These are phyloP conservation scores for Isurus oxyrinchus DNA, from an alignment of 2,113 vertebrate genomes.

Conservation along the genomic window DNA sequence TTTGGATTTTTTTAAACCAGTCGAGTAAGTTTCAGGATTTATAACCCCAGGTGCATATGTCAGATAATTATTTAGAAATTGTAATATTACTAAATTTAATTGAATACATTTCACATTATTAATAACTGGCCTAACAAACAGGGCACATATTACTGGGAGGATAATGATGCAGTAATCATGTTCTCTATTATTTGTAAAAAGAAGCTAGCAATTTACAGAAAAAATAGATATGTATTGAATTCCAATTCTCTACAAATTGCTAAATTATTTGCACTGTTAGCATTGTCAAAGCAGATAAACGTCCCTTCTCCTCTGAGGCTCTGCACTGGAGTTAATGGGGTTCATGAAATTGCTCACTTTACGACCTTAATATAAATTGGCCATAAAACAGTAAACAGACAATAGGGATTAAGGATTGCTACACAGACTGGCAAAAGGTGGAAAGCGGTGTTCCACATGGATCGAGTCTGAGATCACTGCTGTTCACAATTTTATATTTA, in stretches of 20 bases:
- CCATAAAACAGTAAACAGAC: background rate
- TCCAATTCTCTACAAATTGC: background rate
- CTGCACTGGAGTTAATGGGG: background rate
- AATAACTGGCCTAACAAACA: background rate
- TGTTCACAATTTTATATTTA: background rate
- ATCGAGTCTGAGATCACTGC: background rate
- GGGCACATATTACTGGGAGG: background rate
- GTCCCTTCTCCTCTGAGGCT: background rate
- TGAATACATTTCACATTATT: background rate
- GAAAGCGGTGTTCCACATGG: background rate
- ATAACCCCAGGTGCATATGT: background rate
- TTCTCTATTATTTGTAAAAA: background rate
- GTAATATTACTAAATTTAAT: conserved; percentile 9
- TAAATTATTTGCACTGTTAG: background rate
- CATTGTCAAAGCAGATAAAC: background rate
- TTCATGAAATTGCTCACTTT: background rate
- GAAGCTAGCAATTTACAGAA: background rate
- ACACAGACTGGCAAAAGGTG: background rate
- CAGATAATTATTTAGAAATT: background rate
- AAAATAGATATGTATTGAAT: background rate
- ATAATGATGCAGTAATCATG: background rate
- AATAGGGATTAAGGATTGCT: background rate
- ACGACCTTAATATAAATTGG: background rate
- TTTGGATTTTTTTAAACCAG: background rate
- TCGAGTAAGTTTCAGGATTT: background rate